Conservation (phyloP, 1,140 invertebrate genomes). For the Diuraphis noxia region DNA sequence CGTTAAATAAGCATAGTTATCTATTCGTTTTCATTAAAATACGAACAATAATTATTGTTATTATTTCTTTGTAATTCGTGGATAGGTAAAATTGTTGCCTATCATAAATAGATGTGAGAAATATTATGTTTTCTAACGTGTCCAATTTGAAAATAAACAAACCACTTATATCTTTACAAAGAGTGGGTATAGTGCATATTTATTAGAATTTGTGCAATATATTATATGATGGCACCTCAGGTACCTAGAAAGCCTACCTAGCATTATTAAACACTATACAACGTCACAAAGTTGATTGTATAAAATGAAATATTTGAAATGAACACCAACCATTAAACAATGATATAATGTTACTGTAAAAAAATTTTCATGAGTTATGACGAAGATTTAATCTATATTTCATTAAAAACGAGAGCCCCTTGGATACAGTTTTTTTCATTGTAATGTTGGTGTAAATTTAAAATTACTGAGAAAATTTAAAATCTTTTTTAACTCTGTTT, state of each 20-base stretch:
- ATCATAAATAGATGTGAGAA: neutral
- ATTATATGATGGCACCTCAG: too few species aligned
- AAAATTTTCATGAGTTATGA: too few species aligned
- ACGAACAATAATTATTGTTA: neutral
- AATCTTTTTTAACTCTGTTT: too few species aligned
- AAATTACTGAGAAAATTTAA: too few species aligned
- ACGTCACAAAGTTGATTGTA: neutral
- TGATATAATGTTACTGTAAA: neutral
- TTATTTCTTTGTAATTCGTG: neutral
- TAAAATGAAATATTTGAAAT: neutral
- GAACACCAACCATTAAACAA: neutral
- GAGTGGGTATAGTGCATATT: neutral
- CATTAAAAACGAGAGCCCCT: too few species aligned
- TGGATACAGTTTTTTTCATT: too few species aligned
- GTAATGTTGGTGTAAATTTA: too few species aligned
- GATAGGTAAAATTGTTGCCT: neutral
- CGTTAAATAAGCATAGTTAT: neutral
- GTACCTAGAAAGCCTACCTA: neutral
- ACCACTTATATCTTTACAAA: neutral
- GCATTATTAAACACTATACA: neutral
- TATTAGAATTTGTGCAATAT: neutral
- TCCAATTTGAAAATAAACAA: neutral
- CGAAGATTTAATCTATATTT: too few species aligned
- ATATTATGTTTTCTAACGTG: neutral
- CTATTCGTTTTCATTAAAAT: neutral